Evolutionary conservation across 2,888 invertebrate genomes (phyloP).

Genomic region (Lordiphosa fenestrarum): DNA sequence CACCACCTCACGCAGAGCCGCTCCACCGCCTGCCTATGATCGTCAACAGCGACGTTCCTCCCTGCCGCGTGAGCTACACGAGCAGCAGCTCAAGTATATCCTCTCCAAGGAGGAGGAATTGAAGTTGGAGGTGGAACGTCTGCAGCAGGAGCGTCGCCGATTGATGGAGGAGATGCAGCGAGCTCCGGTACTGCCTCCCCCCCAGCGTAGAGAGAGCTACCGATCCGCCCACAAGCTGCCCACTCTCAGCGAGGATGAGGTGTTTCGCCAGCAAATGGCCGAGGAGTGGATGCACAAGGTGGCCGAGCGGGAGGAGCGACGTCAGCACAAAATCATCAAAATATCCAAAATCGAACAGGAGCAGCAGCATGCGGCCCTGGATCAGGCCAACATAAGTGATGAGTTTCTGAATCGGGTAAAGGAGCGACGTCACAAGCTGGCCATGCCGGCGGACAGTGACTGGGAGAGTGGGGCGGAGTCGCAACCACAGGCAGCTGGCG

Average conservation of each 20-base stretch:
- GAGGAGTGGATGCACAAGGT: constrained; percentile 90
- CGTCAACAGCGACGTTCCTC: constrained; percentile 81
- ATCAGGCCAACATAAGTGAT: constrained; percentile 82
- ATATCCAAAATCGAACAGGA: constrained; percentile 83
- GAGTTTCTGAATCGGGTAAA: constrained; percentile 90
- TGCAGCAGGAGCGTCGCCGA: constrained; percentile 83
- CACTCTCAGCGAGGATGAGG: constrained; percentile 86
- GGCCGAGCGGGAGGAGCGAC: constrained; percentile 88
- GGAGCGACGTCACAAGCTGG: constrained; percentile 86
- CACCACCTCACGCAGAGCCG: constrained; percentile 73
- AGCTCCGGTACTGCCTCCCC: constrained; percentile 53
- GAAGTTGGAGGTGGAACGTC: constrained; percentile 83
- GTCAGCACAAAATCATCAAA: constrained; percentile 90
- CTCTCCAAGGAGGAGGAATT: constrained; percentile 86
- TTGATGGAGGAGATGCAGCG: constrained; percentile 77
- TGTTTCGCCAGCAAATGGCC: constrained; percentile 90
- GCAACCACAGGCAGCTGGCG: constrained; percentile 76
- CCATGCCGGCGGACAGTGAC: constrained; percentile 85
- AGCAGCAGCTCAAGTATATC: constrained; percentile 84
- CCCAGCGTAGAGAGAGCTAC: constrained; percentile 69
- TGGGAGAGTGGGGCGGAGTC: constrained; percentile 83
- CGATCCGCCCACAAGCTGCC: constrained; percentile 77
- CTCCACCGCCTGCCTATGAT: constrained; percentile 62
- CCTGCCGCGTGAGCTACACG: constrained; percentile 83
- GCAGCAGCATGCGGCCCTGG: constrained; percentile 41